Evolutionary conservation across 2,888 invertebrate species (phyloP).

Genomic region (Andrena marginata): DNA sequence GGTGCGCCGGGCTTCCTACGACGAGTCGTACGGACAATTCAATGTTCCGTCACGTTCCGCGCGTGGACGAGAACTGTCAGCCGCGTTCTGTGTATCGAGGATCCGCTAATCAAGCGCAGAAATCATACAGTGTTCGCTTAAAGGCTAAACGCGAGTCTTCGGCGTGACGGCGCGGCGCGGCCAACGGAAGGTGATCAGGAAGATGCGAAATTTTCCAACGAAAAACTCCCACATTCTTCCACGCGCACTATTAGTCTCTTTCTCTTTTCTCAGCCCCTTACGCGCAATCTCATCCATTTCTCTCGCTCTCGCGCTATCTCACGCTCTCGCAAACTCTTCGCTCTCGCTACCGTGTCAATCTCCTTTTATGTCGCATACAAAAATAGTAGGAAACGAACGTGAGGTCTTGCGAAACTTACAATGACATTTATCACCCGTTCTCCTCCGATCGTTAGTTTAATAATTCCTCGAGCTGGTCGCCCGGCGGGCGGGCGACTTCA

Average conservation of each 20-base stretch:
- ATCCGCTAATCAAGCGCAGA: constrained; percentile 14
- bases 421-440: constrained; percentile 63
- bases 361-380: constrained; percentile 66
- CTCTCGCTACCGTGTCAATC: constrained; percentile 55
- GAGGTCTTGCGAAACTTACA: constrained; percentile 65
- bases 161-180: constrained; percentile 36
- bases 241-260: neutral
- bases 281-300: constrained; percentile 4
- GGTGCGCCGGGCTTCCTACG: neutral
- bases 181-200: constrained; percentile 61
- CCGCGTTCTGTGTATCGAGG: neutral
- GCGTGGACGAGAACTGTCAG: constrained; percentile 17
- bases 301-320: constrained; percentile 10
- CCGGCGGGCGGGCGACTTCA: constrained; percentile 4
- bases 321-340: constrained; percentile 23
- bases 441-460: constrained; percentile 49
- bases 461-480: constrained; percentile 17
- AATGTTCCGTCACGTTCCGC: neutral
- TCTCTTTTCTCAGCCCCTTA: constrained; percentile 8
- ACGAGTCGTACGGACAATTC: constrained; percentile 15
- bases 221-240: constrained; percentile 28
- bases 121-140: constrained; percentile 24
- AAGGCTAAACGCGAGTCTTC: constrained; percentile 33
- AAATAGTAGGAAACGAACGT: constrained; percentile 73
- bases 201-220: constrained; percentile 33